These are phyloP conservation scores for Falco concolor DNA, from an alignment of 2,797 vertebrate species.

Conservation along the genomic window DNA sequence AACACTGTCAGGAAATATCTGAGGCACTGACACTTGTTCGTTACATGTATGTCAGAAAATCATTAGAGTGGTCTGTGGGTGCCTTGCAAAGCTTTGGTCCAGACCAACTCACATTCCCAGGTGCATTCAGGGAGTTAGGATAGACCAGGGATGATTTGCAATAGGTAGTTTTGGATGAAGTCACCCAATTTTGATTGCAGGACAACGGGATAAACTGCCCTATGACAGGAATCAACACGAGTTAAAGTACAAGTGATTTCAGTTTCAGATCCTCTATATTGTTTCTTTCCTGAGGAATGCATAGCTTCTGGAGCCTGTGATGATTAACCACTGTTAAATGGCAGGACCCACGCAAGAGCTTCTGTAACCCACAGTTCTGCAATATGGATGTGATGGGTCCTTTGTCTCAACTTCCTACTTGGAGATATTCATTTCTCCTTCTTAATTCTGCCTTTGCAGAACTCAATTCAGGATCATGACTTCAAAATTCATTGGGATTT, in stretches of 20 bases:
- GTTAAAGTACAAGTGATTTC: not conserved
- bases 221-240: not conserved
- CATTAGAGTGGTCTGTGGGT: not conserved
- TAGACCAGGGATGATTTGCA: not conserved
- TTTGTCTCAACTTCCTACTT: constrained; percentile 44
- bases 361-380: constrained; percentile 31
- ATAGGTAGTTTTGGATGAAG: not conserved
- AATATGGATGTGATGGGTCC: not conserved
- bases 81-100: not conserved
- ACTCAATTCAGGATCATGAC: constrained; percentile 24
- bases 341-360: not conserved
- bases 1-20: not conserved
- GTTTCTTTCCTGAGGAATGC: not conserved
- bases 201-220: not conserved
- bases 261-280: not conserved
- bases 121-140: not conserved
- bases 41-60: not conserved
- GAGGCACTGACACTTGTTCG: not conserved
- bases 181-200: not conserved
- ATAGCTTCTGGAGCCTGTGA: constrained; percentile 24
- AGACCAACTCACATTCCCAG: not conserved
- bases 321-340: constrained; percentile 32
- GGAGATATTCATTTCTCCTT: not conserved
- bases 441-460: constrained; percentile 33
- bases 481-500: constrained; percentile 62